Conservation (phyloP, 2,888 invertebrate species). For the Acronicta leporina region DNA sequence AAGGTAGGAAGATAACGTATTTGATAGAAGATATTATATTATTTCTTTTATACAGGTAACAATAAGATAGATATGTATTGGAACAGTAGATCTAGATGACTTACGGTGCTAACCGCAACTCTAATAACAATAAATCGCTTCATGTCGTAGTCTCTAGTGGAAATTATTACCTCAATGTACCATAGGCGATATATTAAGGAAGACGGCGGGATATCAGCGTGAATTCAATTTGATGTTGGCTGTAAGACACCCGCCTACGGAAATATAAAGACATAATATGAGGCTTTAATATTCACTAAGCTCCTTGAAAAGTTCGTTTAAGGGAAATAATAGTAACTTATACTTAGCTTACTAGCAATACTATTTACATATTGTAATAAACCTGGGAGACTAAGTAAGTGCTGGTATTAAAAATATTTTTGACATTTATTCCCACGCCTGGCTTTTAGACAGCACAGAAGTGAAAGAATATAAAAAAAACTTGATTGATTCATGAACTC, state of each 20-base stretch:
- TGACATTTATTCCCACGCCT: too few species aligned
- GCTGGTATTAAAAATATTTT: too few species aligned
- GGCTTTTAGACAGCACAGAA: too few species aligned
- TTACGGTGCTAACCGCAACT: not conserved
- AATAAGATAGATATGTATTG: not conserved
- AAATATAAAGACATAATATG: not conserved
- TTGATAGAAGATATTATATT: not conserved
- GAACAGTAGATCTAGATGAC: not conserved
- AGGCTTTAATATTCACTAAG: not conserved
- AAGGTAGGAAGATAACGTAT: too few species aligned
- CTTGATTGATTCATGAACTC: too few species aligned
- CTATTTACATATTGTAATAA: too few species aligned
- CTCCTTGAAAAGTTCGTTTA: not conserved
- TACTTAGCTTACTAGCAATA: too few species aligned
- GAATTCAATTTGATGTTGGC: constrained; percentile 39
- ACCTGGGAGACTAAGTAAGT: too few species aligned
- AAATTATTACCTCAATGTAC: constrained; percentile 4
- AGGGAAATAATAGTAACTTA: not conserved
- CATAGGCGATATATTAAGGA: constrained; percentile 16
- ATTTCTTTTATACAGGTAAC: constrained; percentile 5
- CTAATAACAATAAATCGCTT: not conserved
- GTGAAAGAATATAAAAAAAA: too few species aligned
- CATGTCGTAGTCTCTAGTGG: not conserved
- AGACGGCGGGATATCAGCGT: constrained; percentile 16
- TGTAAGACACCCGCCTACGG: constrained; percentile 5